Base-by-base conservation (phyloP, 1,140 invertebrate species). In the Chironomus tepperi region DNA sequence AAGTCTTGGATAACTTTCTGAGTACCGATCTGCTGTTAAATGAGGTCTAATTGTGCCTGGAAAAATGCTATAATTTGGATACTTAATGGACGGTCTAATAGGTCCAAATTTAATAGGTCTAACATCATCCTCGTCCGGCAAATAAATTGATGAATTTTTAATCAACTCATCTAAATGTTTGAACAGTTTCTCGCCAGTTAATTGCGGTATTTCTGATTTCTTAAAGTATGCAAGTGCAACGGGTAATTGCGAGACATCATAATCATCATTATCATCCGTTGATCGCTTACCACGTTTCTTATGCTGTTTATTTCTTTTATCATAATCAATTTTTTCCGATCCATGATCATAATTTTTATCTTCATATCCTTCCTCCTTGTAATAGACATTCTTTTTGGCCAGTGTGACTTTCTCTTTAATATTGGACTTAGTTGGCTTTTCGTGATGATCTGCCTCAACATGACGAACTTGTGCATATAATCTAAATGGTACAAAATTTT, bases 271-370 rank as follows among this genome's bases (percentile, higher is more conserved):
- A 1, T n/a, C 47, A 57, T 57, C n/a, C n/a, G 47, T 57, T 70
- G 65, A n/a, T 21, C 65, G 6, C 10, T 70, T 70, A 10, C 3
- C 18, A 2, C 65, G 16, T 7, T 2, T 70, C 18, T 70, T 18
- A 70, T 18, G 65, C 18, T 16, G 16, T 6, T 70, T 70, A 70
- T 18, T 19, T 70, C 18, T 21, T 1, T 70, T 18, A 70, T 70
- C 65, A 70, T 19, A 18, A 19, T 18, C 9, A 9, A 70, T 8
- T 70, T 19, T 21, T 18, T 70, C 65, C 1, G 6, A 16, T 1
- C 65, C 65, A 70, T 70, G 65, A 70, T 70, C 65, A 70, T 19
- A 70, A 10, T 70, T 16, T 21, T 70, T 18, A 19, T 70, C 65
- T 70, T 70, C 19, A 70, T 19, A 70, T 8, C 65, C 65, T 21